Conservation (phyloP, 2,797 vertebrate species). For the Trematomus bernacchii region DNA sequence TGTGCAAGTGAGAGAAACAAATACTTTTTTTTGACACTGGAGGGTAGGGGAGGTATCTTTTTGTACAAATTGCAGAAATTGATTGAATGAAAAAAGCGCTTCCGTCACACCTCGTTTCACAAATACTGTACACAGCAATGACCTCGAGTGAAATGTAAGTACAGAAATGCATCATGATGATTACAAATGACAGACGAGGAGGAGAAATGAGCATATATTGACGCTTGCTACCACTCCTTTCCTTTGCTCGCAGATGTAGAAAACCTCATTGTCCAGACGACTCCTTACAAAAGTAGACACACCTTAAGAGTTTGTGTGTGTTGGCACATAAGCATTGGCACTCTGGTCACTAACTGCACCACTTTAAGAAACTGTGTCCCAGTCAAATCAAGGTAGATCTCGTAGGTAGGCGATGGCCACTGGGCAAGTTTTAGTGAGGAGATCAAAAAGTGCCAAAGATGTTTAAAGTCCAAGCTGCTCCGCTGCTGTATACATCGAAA, state of each 20-base stretch:
- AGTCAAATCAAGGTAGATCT: slow-evolving; percentile 62
- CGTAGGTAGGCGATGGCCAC: slow-evolving; percentile 45
- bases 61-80: slow-evolving; percentile 80
- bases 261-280: slow-evolving; percentile 45
- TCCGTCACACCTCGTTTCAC: slow-evolving; percentile 62
- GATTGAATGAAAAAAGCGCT: slow-evolving; percentile 67
- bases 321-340: slow-evolving; percentile 66
- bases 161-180: slow-evolving; percentile 53
- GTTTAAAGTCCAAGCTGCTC: slow-evolving; percentile 71
- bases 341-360: slow-evolving; percentile 54
- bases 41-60: slow-evolving; percentile 72
- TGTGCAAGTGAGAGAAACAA: slow-evolving; percentile 84
- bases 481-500: slow-evolving; percentile 56
- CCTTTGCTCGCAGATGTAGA: slow-evolving; percentile 37
- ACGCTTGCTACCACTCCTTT: slow-evolving; percentile 71
- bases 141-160: slow-evolving; percentile 52
- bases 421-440: slow-evolving; percentile 39
- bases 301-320: slow-evolving; percentile 38
- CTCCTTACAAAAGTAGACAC: slow-evolving; percentile 55
- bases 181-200: slow-evolving; percentile 52
- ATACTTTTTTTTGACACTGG: slow-evolving; percentile 73
- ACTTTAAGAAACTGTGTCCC: slow-evolving; percentile 48
- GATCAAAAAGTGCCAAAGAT: slow-evolving; percentile 63
- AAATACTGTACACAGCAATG: slow-evolving; percentile 59
- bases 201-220: slow-evolving; percentile 48